A percentile compares a stretch with the other conserved stretches of the same genome.
Conservation (phyloP, 2,888 invertebrate species). For the Drosophila mimetica region DNA sequence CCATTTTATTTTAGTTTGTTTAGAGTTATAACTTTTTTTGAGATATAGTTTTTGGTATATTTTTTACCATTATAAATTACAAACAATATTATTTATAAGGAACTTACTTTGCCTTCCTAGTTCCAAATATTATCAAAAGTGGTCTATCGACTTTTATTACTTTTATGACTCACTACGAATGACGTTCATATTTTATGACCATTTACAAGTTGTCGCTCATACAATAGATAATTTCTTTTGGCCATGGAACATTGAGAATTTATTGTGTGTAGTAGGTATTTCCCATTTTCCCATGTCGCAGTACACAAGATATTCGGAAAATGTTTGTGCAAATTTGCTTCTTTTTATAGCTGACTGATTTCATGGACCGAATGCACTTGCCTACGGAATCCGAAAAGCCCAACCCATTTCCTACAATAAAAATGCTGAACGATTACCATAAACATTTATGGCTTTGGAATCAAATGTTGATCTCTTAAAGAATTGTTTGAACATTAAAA, state of each 20-base stretch:
- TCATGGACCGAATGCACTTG: constrained; percentile 26
- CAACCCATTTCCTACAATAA: constrained; percentile 7
- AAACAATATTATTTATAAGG: too few species aligned
- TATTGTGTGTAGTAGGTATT: neutral
- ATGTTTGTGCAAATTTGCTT: constrained; percentile 1
- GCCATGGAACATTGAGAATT: constrained; percentile 10
- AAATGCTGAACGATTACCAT: constrained; percentile 25
- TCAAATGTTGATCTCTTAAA: constrained; percentile 39
- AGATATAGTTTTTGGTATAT: too few species aligned
- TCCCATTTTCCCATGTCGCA: neutral
- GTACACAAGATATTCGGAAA: neutral
- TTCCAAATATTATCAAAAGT: neutral
- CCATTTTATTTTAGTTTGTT: too few species aligned
- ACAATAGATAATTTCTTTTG: neutral
- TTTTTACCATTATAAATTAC: too few species aligned
- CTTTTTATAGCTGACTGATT: constrained; percentile 8
- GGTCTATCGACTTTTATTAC: neutral
- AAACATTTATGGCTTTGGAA: constrained; percentile 22
- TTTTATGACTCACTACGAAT: neutral
- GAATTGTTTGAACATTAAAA: constrained; percentile 62
- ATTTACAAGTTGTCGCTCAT: neutral
- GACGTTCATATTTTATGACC: neutral
- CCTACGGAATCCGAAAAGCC: neutral
- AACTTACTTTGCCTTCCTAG: too few species aligned
- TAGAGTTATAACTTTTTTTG: too few species aligned